These are phyloP conservation scores for Zosterops pallidus DNA, from an alignment of 2,113 vertebrate species.

Conservation along the genomic window DNA sequence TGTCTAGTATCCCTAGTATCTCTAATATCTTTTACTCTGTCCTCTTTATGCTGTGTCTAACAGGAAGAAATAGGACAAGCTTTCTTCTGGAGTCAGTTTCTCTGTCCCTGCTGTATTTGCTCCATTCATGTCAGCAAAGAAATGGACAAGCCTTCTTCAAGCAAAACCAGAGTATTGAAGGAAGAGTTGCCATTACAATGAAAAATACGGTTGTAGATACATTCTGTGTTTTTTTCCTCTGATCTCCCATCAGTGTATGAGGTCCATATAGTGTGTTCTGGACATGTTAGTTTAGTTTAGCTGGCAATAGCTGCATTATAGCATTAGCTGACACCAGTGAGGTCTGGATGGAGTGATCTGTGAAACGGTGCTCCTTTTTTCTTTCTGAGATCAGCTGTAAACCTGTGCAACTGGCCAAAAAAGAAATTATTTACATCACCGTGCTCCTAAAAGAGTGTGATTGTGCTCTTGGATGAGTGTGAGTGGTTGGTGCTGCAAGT, in stretches of 20 bases:
- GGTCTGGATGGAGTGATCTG: neutral
- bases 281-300: neutral
- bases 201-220: neutral
- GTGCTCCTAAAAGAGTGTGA: neutral
- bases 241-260: neutral
- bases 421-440: neutral
- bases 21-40: neutral
- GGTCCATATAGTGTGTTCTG: neutral
- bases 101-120: neutral
- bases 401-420: neutral
- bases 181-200: neutral
- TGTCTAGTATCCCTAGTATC: neutral
- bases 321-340: neutral
- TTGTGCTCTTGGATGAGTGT: neutral
- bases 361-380: neutral
- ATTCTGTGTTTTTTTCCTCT: neutral
- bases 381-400: neutral
- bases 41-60: neutral
- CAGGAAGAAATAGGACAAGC: neutral
- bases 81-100: neutral
- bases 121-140: neutral
- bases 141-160: neutral
- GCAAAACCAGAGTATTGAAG: neutral
- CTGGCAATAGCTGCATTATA: neutral
- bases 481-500: neutral